Evolutionary conservation across 2,113 vertebrate species (phyloP).

Genomic region (Falco punctatus): DNA sequence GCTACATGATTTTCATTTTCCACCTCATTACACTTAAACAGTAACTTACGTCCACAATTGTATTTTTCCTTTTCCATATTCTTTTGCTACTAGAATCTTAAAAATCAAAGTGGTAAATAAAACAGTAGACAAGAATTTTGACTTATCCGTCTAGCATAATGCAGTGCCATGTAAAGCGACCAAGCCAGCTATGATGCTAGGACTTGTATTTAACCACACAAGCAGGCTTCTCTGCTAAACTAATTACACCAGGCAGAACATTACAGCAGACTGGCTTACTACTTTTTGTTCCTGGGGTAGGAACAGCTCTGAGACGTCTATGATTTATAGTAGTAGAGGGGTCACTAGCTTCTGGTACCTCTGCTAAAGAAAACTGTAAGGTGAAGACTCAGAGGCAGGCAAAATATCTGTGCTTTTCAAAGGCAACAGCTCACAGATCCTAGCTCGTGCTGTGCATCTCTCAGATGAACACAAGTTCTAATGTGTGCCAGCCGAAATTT

Average conservation of each 20-base stretch:
- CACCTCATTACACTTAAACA: neutral
- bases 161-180: neutral
- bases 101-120: neutral
- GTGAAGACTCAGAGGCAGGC: neutral
- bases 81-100: neutral
- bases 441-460: neutral
- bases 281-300: neutral
- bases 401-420: neutral
- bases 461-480: neutral
- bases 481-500: neutral
- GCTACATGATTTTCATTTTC: neutral
- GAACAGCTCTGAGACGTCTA: neutral
- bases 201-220: neutral
- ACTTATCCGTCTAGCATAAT: neutral
- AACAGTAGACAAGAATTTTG: neutral
- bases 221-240: neutral
- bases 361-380: neutral
- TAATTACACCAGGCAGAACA: neutral
- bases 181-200: neutral
- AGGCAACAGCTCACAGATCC: neutral
- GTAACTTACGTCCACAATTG: neutral
- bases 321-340: fast-evolving
- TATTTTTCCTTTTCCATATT: neutral
- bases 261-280: neutral
- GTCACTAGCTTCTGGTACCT: neutral